These are phyloP conservation scores for Acomys russatus DNA, from an alignment of 2,797 vertebrate genomes.

Conservation along the genomic window DNA sequence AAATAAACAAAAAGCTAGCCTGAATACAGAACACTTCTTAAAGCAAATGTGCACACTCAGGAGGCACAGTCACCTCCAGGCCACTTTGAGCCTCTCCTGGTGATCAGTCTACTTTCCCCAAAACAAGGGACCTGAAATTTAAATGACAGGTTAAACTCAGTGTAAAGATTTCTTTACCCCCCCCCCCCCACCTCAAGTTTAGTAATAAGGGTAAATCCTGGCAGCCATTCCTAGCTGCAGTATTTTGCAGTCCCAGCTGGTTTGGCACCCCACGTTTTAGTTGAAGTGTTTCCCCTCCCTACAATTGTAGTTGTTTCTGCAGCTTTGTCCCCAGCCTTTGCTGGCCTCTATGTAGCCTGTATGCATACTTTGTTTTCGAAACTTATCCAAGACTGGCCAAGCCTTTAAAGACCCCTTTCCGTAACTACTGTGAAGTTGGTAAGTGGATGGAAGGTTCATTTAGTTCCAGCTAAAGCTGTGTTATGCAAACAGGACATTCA, in stretches of 20 bases:
- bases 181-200: neutral
- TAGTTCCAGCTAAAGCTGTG: conserved; percentile 35
- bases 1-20: neutral
- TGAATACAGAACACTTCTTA: conserved; percentile 28
- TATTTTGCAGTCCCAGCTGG: neutral
- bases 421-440: neutral
- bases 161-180: neutral
- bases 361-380: neutral
- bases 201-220: neutral
- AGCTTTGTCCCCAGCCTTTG: neutral
- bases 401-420: neutral
- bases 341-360: neutral
- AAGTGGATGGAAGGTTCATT: neutral
- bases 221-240: neutral
- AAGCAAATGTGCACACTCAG: neutral
- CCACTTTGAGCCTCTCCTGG: neutral
- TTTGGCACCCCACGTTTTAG: neutral
- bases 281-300: neutral
- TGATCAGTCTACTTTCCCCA: neutral
- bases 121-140: neutral
- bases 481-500: neutral
- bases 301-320: neutral
- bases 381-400: neutral
- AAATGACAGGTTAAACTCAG: neutral
- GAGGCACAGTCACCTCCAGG: neutral